Base-by-base conservation (phyloP, 1,140 invertebrate species). In the Hylaeus anthracinus region DNA sequence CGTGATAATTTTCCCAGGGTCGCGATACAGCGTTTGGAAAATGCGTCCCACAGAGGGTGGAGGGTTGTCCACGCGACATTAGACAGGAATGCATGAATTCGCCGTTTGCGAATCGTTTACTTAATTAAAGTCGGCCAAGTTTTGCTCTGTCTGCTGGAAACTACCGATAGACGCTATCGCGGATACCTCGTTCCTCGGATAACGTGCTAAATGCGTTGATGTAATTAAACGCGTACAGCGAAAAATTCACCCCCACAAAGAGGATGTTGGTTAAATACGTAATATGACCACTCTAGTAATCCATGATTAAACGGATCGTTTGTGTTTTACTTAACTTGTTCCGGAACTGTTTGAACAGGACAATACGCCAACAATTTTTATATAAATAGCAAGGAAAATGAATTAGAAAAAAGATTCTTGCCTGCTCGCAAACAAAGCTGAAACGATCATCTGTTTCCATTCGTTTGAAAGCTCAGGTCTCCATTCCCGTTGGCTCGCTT, bases 1-100 rank as follows among this genome's bases (percentile, higher is more conserved):
- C 56, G 73, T 43, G 41, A 82, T 66, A 55, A 60, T 76, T 72
- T 64, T 66, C 64, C 64, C 5, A 43, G 15, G 64, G 43, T 53
- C 41, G 9, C 26, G 9, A n/a, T 8, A 37, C 5, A 3, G n/a
- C 69, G 67, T 73, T 51, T 51, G 51, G 39, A 70, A 58, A 72
- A 78, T n/a, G 63, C 55, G 71, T 45, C 41, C 26, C 58, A 37
- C 53, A 1, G 4, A 51, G 9, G 56, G n/a, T 37, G 5, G 8
- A 14, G 3, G 43, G 43, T 48, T 41, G 73, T 72, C 67, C 70
- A 63, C 83, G 71, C 79, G 84, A 86, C 84, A 85, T 86, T 86
- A 85, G 79, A 82, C 71, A 85, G 83, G 73, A 86, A 85, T 80
- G 81, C 84, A 63, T 76, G 64, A 72, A 58, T 80, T 72, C 73